Evolutionary conservation across 2,888 invertebrate species (phyloP).

Genomic region (Acrobasis repandana): DNA sequence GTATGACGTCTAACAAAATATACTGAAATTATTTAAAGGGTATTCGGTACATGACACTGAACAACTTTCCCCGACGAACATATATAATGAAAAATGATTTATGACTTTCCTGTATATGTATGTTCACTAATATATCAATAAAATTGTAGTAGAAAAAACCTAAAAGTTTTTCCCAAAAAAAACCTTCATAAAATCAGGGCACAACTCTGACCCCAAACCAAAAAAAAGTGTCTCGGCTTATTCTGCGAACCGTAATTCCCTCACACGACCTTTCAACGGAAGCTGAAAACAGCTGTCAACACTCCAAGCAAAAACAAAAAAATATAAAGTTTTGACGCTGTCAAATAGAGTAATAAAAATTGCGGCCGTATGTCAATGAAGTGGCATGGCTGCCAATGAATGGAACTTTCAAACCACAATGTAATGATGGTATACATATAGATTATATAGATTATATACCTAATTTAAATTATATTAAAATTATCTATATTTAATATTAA

Average conservation of each 20-base stretch:
- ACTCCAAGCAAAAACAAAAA: conserved; percentile 19
- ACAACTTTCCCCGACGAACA: too few species aligned
- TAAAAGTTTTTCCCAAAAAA: not conserved
- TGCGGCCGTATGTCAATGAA: conserved; percentile 20
- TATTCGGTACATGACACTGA: too few species aligned
- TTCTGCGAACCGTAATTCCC: conserved; percentile 10
- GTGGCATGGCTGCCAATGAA: conserved; percentile 47
- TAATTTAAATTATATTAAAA: too few species aligned
- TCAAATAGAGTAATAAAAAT: conserved; percentile 24
- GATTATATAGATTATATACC: too few species aligned
- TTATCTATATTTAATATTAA: too few species aligned
- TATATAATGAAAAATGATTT: too few species aligned
- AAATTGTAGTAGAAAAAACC: too few species aligned
- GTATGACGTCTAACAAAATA: too few species aligned
- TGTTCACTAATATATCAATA: too few species aligned
- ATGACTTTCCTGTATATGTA: too few species aligned
- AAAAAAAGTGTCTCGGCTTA: conserved; percentile 10
- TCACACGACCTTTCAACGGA: conserved; percentile 21
- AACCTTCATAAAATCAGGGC: not conserved
- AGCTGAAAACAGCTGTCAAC: conserved; percentile 24
- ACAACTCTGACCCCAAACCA: not conserved
- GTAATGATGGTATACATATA: not conserved
- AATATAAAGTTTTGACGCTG: conserved; percentile 34
- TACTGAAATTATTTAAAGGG: too few species aligned
- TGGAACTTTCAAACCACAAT: conserved; percentile 45